Evolutionary conservation across 2,797 vertebrate species (phyloP), one percentile per base, ranked within the genome.

Genomic region (Crossoptilon crossoptilon): DNA sequence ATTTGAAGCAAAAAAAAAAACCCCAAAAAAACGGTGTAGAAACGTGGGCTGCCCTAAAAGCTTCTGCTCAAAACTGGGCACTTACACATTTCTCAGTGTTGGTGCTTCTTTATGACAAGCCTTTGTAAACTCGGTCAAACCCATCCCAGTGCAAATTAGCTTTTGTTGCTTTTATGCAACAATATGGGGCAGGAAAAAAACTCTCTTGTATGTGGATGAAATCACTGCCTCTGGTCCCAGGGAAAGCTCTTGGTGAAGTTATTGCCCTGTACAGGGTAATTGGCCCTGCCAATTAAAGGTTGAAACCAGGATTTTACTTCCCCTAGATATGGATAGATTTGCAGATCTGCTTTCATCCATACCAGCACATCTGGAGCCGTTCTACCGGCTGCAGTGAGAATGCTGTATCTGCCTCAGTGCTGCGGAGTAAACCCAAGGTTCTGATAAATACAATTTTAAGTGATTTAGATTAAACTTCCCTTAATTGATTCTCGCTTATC

Each of bases 401-500:
- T 15, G 68, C 26, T 10, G 4, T 29, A 41, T 23, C 70, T 14
- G 8, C 19, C 5, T 39, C 68, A 8, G 0, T 1, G 2, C 39
- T 80, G 26, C 9, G 6, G 1, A 56, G 39, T 1, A 18, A 71
- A 77, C 63, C 43, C 79, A 81, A 68, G 62, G 35, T 39, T 80
- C 60, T 63, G 73, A 78, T 53, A 77, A 91, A 53, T 14, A 76
- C 69, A 24, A 49, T 78, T 70, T 75, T 49, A 86, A 88, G n/a
- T 72, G 9, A 60, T 84, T 75, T 41, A 87, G 87, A 93, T 91
- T 91, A 67, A 69, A 83, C 90, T 85, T 92, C 51, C 73, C 67
- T 77, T 91, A 88, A 67, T 69, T 77, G 84, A 80, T 93, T 95
- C 59, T 72, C 69, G 77, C 35, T 93, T 77, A 84, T 85, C 33